Evolutionary conservation across 2,113 vertebrate genomes (phyloP).

Genomic region (Hippocampus comes): DNA sequence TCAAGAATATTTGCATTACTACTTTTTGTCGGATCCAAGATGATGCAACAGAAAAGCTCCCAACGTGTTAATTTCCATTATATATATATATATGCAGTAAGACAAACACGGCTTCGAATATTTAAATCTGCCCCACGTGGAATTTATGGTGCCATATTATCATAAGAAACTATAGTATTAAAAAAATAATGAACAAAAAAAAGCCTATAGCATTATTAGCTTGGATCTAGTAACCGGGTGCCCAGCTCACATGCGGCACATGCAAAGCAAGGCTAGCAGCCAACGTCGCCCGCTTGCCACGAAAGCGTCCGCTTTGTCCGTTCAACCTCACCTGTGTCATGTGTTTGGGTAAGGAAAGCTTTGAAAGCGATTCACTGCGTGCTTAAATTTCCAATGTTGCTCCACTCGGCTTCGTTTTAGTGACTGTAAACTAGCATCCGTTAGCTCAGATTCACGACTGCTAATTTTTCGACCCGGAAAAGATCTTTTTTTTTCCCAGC

Average conservation of each 20-base stretch:
- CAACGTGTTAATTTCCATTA: neutral
- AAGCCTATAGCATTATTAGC: conserved; percentile 29
- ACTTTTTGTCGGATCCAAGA: neutral
- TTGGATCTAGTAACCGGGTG: conserved; percentile 32
- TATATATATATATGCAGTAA: too few relatives aligned
- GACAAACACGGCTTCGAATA: neutral
- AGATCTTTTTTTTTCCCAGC: neutral
- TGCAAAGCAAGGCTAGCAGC: conserved; percentile 23
- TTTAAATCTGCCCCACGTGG: too few relatives aligned
- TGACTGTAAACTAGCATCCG: conserved; percentile 26
- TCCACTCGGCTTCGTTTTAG: neutral
- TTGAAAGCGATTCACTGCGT: neutral
- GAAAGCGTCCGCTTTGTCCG: neutral
- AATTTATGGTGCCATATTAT: rapidly evolving
- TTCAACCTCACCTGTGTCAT: conserved; percentile 60
- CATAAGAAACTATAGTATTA: neutral
- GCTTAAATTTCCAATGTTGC: neutral
- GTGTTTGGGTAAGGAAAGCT: conserved; percentile 34
- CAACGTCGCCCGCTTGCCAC: conserved; percentile 4
- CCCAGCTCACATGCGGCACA: conserved; percentile 64
- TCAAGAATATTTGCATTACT: neutral
- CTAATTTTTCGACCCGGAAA: conserved; percentile 63
- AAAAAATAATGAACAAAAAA: too few relatives aligned
- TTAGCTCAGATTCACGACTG: conserved; percentile 54
- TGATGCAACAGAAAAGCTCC: conserved; percentile 1